A percentile compares a stretch with the other conserved stretches of the same genome.
Evolutionary conservation across 1,140 invertebrate species (phyloP).

Genomic region (Mamestra configurata): DNA sequence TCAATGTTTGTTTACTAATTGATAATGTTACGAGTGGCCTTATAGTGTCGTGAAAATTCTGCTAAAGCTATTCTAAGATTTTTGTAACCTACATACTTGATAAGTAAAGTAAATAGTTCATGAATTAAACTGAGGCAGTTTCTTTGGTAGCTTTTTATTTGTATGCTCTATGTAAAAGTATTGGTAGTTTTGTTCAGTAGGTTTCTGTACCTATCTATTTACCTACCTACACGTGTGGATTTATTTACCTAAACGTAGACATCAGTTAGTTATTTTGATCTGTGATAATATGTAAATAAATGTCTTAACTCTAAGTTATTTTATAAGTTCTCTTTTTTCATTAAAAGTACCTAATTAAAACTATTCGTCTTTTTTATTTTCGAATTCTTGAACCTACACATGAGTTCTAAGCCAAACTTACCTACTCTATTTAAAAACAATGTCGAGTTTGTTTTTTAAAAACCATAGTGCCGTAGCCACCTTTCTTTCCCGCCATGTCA

Average conservation of each 20-base stretch:
- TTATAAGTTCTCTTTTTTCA: constrained; percentile 41
- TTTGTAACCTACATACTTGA: too few species aligned
- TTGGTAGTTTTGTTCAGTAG: not conserved
- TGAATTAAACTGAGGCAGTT: not conserved
- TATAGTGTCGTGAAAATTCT: not conserved
- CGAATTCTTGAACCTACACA: too few species aligned
- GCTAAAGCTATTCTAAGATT: not conserved
- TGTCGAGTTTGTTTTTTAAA: too few species aligned
- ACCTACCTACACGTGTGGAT: not conserved
- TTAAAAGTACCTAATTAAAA: constrained; percentile 43
- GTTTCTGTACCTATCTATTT: not conserved
- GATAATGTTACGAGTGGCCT: constrained; percentile 7
- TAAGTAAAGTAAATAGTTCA: too few species aligned
- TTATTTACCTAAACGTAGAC: constrained; percentile 29
- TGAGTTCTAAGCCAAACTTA: too few species aligned
- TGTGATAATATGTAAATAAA: constrained; percentile 52
- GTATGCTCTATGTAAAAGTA: not conserved
- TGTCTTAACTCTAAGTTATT: constrained; percentile 29
- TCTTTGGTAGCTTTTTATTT: not conserved
- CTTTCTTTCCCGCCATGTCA: not conserved
- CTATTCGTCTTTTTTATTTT: too few species aligned
- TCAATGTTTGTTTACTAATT: not conserved
- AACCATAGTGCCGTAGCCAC: too few species aligned
- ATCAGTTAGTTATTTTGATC: constrained; percentile 37
- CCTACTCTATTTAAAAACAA: too few species aligned